A percentile compares a stretch with the other conserved stretches of the same genome.
Conservation (phyloP, 2,888 invertebrate genomes). For the Endotricha flammealis region DNA sequence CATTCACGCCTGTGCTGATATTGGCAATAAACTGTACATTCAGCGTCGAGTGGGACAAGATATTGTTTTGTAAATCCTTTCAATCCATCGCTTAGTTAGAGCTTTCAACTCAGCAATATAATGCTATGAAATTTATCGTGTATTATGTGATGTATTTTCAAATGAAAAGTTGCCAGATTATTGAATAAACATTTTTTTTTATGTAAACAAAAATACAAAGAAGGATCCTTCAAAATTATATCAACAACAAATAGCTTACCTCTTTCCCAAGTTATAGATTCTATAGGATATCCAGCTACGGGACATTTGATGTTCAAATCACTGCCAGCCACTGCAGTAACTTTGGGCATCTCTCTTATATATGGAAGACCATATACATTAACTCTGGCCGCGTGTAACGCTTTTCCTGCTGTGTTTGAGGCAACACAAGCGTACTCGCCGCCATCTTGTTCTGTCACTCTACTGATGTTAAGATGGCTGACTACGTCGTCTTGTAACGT, state of each 20-base stretch:
- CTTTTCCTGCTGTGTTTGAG: conserved; percentile 88
- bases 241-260: conserved; percentile 75
- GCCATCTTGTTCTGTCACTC: conserved; percentile 92
- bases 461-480: conserved; percentile 93
- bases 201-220: too few species aligned
- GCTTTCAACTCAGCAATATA: too few species aligned
- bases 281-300: conserved; percentile 93
- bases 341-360: conserved; percentile 92
- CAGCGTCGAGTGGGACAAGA: too few species aligned
- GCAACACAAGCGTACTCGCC: conserved; percentile 93
- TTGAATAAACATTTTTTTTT: too few species aligned
- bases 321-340: conserved; percentile 90
- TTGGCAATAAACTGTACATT: too few species aligned
- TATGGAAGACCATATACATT: conserved; percentile 93
- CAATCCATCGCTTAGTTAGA: too few species aligned
- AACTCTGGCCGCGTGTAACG: conserved; percentile 89
- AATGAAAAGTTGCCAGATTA: too few species aligned
- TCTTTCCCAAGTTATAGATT: conserved; percentile 93
- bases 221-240: too few species aligned
- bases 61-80: too few species aligned
- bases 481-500: conserved; percentile 95
- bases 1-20: too few species aligned
- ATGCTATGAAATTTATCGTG: too few species aligned
- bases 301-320: conserved; percentile 92
- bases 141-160: too few species aligned